Evolutionary conservation across 2,888 invertebrate species (phyloP), one percentile per base, ranked within the genome.

Genomic region (Pterobdella sp.): DNA sequence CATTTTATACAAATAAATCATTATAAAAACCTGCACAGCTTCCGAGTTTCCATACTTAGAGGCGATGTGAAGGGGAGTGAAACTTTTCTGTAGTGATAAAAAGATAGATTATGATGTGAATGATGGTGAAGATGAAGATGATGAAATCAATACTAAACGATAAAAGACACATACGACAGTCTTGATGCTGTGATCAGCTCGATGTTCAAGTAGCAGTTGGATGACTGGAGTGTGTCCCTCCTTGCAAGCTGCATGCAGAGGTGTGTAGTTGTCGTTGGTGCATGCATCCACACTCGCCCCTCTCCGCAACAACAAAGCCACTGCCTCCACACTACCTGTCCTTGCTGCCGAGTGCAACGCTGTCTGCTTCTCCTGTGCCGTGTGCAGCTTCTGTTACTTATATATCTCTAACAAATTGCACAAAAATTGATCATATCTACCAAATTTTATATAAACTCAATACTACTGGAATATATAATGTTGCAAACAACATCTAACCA

Each of bases 181-280:
- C 0, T 94, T 91, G 22, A 95, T 90, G 72, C 91, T 91, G 77
- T 94, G 87, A 35, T 94, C 91, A 36, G 97, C 96, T 26, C 74
- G 95, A 80, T 96, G 94, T 82, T 97, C 96, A 76, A 98, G 88
- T 76, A 99, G 85, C 73, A 98, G 86, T 85, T 94, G 93, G 0
- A 95, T 96, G 81, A 97, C 96, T 84, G 99, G 98, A 52, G 94
- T 93, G 84, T 98, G 98, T 74, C 98, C 98, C 64, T 77, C 77
- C 74, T 76, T 77, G 49, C 95, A 91, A 0, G 98, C 97, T 81
- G 99, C 95, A 84, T 99, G 98, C 72, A 99, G 88, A 0, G 98
- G 96, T 0, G 98, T 99, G 86, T 98, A 98, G 78, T 94, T 91
- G 85, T 98, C 98, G 82, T 89, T 98, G 32, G 97, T 97, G 78